Evolutionary conservation across 2,797 vertebrate genomes (phyloP).

Genomic region (Anabas testudineus): DNA sequence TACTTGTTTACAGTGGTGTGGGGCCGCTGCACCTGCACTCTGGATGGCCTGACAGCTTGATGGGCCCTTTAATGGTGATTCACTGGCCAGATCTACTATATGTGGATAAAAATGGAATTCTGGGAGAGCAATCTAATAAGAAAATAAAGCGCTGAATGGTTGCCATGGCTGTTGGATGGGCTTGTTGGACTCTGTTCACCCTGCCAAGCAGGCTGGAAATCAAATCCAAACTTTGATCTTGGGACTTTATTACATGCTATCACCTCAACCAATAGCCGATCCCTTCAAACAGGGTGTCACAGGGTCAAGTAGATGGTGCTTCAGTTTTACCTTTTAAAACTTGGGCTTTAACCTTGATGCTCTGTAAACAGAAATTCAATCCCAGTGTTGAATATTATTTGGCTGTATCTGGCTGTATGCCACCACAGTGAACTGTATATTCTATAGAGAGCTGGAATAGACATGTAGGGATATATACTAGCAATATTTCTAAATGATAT

Average conservation of each 20-base stretch:
- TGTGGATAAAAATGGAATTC: slow-evolving; percentile 88
- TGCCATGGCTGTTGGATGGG: slow-evolving; percentile 76
- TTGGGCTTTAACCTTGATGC: slow-evolving; percentile 70
- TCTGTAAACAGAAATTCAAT: slow-evolving; percentile 73
- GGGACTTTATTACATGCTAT: slow-evolving; percentile 77
- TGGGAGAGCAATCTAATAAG: slow-evolving; percentile 85
- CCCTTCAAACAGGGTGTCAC: slow-evolving; percentile 62
- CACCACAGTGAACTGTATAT: slow-evolving; percentile 40
- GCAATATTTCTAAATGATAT: slow-evolving; percentile 26
- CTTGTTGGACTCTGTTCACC: slow-evolving; percentile 66
- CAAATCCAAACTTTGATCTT: slow-evolving; percentile 83
- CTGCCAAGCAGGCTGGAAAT: slow-evolving; percentile 72
- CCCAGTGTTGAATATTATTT: slow-evolving; percentile 48
- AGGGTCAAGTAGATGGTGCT: slow-evolving; percentile 72
- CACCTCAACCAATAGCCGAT: slow-evolving; percentile 62
- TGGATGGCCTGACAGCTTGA: slow-evolving; percentile 85
- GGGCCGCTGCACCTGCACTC: slow-evolving; percentile 79
- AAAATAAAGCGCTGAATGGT: slow-evolving; percentile 83
- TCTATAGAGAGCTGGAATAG: slow-evolving; percentile 42
- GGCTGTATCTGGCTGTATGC: slow-evolving; percentile 46
- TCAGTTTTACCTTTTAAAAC: slow-evolving; percentile 73
- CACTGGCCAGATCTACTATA: slow-evolving; percentile 81
- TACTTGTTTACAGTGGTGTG: slow-evolving; percentile 84
- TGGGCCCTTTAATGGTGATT: slow-evolving; percentile 88
- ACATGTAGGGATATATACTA: slow-evolving; percentile 30